These are phyloP conservation scores for Danio kyathit DNA, from an alignment of 2,797 vertebrate species.

Conservation along the genomic window DNA sequence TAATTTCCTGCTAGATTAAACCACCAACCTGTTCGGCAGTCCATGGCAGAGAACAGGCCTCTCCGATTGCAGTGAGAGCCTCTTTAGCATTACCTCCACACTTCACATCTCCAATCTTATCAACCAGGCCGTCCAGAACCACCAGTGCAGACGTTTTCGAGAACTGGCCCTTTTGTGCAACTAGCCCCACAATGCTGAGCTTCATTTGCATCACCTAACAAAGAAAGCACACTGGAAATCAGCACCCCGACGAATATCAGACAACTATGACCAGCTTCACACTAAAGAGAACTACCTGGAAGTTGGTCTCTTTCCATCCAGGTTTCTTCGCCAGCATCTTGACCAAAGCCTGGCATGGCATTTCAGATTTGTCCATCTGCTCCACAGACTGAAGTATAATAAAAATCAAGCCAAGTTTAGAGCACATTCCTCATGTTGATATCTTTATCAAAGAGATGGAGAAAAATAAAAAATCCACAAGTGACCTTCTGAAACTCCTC, in stretches of 20 bases:
- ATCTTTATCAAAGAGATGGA: background rate
- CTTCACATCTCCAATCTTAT: conserved; percentile 96
- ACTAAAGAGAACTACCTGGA: conserved; percentile 84
- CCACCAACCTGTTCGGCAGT: conserved; percentile 92
- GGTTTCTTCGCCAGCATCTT: conserved; percentile 98
- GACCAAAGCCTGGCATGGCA: conserved; percentile 98
- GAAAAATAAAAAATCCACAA: background rate
- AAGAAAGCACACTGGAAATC: background rate
- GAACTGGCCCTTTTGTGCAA: conserved; percentile 93
- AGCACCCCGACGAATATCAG: background rate
- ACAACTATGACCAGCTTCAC: background rate
- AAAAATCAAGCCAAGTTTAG: background rate
- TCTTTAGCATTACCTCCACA: conserved; percentile 95
- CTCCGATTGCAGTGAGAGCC: conserved; percentile 92
- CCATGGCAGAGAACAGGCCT: conserved; percentile 91
- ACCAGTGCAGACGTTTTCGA: conserved; percentile 93
- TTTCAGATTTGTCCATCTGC: conserved; percentile 88
- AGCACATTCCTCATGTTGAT: background rate
- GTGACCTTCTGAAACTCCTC: conserved; percentile 96
- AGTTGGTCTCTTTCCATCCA: conserved; percentile 99
- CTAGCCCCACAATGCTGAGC: conserved; percentile 88
- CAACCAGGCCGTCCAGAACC: conserved; percentile 93
- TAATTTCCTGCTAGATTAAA: background rate
- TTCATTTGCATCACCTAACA: conserved; percentile 98
- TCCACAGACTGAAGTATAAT: conserved; percentile 87